Evolutionary conservation across 2,113 vertebrate species (phyloP).

Genomic region (Oreochromis niloticus): DNA sequence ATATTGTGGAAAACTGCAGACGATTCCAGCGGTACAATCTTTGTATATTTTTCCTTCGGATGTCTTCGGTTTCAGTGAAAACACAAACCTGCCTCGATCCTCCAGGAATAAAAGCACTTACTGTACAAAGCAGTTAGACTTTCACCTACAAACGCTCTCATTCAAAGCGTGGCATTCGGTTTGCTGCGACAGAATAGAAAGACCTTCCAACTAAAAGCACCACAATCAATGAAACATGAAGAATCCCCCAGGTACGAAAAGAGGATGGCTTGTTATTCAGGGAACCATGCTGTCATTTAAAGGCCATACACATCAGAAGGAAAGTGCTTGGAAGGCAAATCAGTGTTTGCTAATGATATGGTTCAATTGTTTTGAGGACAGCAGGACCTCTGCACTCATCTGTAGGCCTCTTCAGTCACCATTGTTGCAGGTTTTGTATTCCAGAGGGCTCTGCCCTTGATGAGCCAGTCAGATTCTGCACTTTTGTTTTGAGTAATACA

Average conservation of each 20-base stretch:
- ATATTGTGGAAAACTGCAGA: background rate
- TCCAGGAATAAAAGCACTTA: conserved; percentile 29
- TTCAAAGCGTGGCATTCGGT: conserved; percentile 25
- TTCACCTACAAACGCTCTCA: conserved; percentile 19
- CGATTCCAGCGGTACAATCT: background rate
- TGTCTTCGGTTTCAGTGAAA: conserved; percentile 1
- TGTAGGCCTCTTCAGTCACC: conserved; percentile 14
- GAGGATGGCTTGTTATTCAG: conserved; percentile 46
- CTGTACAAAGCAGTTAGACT: conserved; percentile 32
- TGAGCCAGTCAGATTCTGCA: conserved; percentile 31
- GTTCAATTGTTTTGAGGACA: conserved; percentile 50
- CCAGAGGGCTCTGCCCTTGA: conserved; percentile 33
- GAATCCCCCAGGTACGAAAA: conserved; percentile 44
- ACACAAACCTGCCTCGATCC: background rate
- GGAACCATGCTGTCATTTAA: conserved; percentile 43
- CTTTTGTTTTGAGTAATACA: conserved; percentile 31
- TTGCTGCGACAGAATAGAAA: conserved; percentile 28
- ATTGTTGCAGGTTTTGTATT: conserved; percentile 26
- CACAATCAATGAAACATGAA: conserved; percentile 66
- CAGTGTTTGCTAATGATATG: conserved; percentile 52
- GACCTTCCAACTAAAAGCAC: conserved; percentile 51
- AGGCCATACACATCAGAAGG: conserved; percentile 17
- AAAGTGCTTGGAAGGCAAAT: conserved; percentile 47
- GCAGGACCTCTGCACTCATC: conserved; percentile 41
- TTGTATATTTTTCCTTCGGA: background rate